phyloP scores from a whole-genome alignment of 2,797 vertebrate species.

The Cygnus olor region DNA sequence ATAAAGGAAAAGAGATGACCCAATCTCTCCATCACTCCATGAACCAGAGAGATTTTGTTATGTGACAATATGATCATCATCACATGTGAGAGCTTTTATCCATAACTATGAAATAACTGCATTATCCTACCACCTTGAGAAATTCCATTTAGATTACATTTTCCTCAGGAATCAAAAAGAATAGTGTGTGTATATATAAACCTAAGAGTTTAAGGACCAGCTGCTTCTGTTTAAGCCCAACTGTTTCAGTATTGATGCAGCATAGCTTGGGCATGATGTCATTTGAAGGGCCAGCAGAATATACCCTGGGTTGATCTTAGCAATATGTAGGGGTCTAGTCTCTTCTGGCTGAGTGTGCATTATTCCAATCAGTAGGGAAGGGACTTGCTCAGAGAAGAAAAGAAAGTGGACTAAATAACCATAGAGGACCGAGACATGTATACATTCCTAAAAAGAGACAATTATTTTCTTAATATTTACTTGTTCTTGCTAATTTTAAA shows the following conservation, averaged over 20 bases:
- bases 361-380: background rate
- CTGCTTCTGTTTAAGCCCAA: conserved; percentile 72
- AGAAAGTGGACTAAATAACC: background rate
- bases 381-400: conserved; percentile 3
- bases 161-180: conserved; percentile 47
- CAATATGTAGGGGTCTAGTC: conserved; percentile 22
- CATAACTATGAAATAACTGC: background rate
- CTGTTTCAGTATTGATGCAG: conserved; percentile 56
- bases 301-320: conserved; percentile 39
- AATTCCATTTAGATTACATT: conserved; percentile 63
- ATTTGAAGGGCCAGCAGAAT: conserved; percentile 38
- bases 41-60: background rate
- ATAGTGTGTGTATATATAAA: background rate
- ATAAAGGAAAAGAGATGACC: background rate
- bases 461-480: conserved; percentile 25
- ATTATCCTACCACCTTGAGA: conserved; percentile 25
- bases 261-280: conserved; percentile 55
- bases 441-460: background rate
- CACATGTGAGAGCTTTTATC: background rate
- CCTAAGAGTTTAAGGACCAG: conserved; percentile 55
- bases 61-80: background rate
- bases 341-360: background rate
- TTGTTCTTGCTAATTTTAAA: conserved; percentile 42
- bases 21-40: background rate
- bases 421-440: background rate